A percentile compares a stretch with the other conserved stretches of the same genome.
phyloP scores from a whole-genome alignment of 2,113 vertebrate species.

The Isichthys henryi region DNA sequence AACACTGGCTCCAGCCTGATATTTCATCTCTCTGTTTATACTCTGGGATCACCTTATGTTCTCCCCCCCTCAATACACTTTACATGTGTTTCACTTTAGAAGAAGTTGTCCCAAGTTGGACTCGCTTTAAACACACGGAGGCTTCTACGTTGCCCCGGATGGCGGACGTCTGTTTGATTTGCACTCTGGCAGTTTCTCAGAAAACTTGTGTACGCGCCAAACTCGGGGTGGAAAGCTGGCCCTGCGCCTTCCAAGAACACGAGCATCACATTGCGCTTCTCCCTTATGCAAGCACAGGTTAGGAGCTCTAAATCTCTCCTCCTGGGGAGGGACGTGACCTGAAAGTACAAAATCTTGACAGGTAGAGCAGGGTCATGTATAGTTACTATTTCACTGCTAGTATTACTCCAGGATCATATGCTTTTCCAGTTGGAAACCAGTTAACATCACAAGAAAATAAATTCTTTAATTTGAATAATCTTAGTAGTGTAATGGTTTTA shows the following conservation, averaged over 20 bases:
- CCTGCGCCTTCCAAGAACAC: background rate
- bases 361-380: background rate
- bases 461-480: background rate
- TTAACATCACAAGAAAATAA: background rate
- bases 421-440: background rate
- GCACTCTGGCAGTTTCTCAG: conserved; percentile 9
- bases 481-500: background rate
- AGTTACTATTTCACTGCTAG: background rate
- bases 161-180: conserved; percentile 20
- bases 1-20: conserved; percentile 10
- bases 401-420: background rate
- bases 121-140: conserved; percentile 13
- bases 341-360: background rate
- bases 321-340: background rate
- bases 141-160: conserved; percentile 25
- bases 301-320: background rate
- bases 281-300: background rate
- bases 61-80: background rate
- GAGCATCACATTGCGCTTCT: background rate
- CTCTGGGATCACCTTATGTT: conserved; percentile 7
- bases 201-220: background rate
- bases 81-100: conserved; percentile 26
- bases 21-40: conserved; percentile 26
- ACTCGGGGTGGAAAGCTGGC: background rate
- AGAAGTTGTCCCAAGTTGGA: conserved; percentile 13